Evolutionary conservation across 2,888 invertebrate species (phyloP).

Genomic region (Eupsilia transversa): DNA sequence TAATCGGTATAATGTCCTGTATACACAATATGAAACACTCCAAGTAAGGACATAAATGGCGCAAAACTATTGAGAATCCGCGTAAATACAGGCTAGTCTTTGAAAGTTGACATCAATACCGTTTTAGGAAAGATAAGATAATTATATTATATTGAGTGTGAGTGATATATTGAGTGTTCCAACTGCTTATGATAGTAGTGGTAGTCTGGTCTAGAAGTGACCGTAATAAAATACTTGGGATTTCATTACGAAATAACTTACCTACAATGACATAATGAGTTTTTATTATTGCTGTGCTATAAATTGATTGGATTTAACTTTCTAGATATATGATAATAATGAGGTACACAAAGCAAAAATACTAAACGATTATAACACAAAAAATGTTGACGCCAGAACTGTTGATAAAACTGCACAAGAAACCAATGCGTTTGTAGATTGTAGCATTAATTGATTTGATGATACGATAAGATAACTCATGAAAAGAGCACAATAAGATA

Average conservation of each 20-base stretch:
- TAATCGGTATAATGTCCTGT: conserved; percentile 4
- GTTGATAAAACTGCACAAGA: conserved; percentile 7
- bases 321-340: neutral
- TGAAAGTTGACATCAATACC: conserved; percentile 13
- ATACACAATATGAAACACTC: neutral
- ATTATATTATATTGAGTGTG: no score
- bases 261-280: neutral
- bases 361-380: neutral
- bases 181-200: neutral
- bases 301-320: neutral
- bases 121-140: conserved; percentile 16
- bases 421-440: neutral
- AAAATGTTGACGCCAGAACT: neutral
- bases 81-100: neutral
- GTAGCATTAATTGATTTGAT: conserved; percentile 21
- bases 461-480: neutral
- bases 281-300: neutral
- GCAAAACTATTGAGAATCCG: conserved; percentile 4
- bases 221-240: neutral
- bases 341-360: neutral
- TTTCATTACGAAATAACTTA: neutral
- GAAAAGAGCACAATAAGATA: neutral
- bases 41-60: neutral
- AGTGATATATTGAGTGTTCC: neutral
- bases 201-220: neutral